Evolutionary conservation across 2,113 vertebrate genomes (phyloP), one percentile per base, ranked within the genome.

Genomic region (Myotis lucifugus): DNA sequence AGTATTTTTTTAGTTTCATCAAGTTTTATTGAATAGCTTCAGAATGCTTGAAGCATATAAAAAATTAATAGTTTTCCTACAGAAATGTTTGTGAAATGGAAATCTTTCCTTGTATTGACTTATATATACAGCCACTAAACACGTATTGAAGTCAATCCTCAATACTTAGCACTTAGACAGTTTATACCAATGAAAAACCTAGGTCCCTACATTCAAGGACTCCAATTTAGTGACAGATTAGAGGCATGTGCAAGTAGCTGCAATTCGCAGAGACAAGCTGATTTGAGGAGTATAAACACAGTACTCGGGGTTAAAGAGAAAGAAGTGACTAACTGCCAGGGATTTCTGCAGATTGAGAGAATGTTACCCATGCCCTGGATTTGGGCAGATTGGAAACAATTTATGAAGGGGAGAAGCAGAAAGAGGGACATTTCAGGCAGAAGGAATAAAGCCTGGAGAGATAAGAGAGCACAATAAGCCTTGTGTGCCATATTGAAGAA

Each of bases 1-100:
- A 69, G 61, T 56, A 83, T 59, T 86, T 54, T 52, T 52, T 73
- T 10, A 54, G 11, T 90, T 93, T 95, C 29, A 59, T 8, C 19
- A 59, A 73, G n/a, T 67, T 90, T 42, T 95, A 42, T 79, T 66
- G 83, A 85, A 54, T 85, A 37, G 13, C 32, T 69, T 96, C 12
- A 3, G 64, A 95, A 93, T 94, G 40, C 84, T 97, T 92, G 46
- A 76, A 93, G 46, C 15, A 42, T n/a, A 48, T 23, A 69, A 91
- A 83, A 83, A 37, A 34, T 52, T 85, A 90, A 9, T 67, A 48
- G 78, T 96, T 91, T 93, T 25, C 17, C 32, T 81, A 23, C 13
- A 93, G 52, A 90, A 94, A 83, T n/a, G 23, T 78, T 85, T 61
- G 4, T 88, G 54, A 66, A 92, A n/a, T 74, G 50, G 14, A 83